Conservation (phyloP, 2,797 vertebrate genomes). For the Parambassis ranga region DNA sequence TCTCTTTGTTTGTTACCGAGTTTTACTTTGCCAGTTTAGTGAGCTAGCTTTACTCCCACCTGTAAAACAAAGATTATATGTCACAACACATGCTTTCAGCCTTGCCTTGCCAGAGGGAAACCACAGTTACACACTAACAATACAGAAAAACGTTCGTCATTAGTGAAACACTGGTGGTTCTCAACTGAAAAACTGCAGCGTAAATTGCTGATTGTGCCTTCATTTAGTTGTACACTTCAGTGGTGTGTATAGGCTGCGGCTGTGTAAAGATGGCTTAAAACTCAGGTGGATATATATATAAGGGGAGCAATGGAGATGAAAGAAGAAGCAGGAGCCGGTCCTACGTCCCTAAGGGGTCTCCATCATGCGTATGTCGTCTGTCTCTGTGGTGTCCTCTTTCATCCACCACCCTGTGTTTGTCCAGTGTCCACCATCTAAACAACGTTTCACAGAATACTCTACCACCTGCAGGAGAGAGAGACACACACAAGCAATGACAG, state of each 20-base stretch:
- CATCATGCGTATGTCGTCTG: constrained; percentile 94
- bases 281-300: constrained; percentile 19
- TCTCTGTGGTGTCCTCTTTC: constrained; percentile 86
- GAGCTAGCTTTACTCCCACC: neutral
- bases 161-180: neutral
- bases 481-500: neutral
- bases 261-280: constrained; percentile 10
- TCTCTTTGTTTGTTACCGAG: neutral
- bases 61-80: constrained; percentile 11
- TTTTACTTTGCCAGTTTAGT: neutral
- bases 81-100: constrained; percentile 17
- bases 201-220: neutral
- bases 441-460: constrained; percentile 84
- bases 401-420: constrained; percentile 79
- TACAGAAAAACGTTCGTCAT: neutral
- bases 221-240: constrained; percentile 11
- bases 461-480: constrained; percentile 68
- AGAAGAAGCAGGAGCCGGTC: neutral
- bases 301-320: constrained; percentile 7
- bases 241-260: neutral
- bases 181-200: neutral
- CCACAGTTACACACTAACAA: neutral
- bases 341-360: constrained; percentile 84
- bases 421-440: constrained; percentile 81
- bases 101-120: neutral